Percentiles rank a stretch among this genome's conserved stretches.
Evolutionary conservation across 2,113 vertebrate species (phyloP).

Genomic region (Chaenocephalus aceratus): DNA sequence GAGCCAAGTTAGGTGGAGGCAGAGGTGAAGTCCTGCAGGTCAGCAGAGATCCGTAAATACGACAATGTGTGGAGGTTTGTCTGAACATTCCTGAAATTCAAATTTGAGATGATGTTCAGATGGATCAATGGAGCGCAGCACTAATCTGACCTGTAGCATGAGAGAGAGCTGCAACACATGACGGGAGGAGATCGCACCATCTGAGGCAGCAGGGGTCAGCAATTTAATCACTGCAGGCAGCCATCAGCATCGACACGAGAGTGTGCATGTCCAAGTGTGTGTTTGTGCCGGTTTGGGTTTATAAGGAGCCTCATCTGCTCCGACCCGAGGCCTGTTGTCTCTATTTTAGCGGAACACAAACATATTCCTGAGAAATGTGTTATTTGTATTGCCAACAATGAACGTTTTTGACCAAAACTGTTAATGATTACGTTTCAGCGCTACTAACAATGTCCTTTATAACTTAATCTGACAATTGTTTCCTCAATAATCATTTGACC

Average conservation of each 20-base stretch:
- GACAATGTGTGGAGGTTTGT: not conserved
- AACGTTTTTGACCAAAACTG: not conserved
- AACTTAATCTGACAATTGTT: not conserved
- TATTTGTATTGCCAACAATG: not conserved
- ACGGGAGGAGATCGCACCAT: conserved; percentile 60
- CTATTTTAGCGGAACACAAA: not conserved
- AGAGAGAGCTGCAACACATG: conserved; percentile 36
- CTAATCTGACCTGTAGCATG: conserved; percentile 56
- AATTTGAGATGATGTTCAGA: not conserved
- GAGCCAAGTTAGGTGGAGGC: not conserved
- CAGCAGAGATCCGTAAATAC: not conserved
- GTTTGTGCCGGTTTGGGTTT: not conserved
- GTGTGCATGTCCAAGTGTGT: conserved; percentile 4
- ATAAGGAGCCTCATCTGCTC: conserved; percentile 38
- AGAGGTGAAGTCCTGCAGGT: conserved; percentile 21
- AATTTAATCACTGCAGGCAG: conserved; percentile 66
- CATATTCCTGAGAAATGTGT: too few relatives aligned
- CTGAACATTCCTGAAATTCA: not conserved
- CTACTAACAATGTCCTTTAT: not conserved
- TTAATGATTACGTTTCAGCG: not conserved
- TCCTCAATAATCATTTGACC: not conserved
- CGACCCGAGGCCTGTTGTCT: conserved; percentile 4
- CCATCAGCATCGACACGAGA: conserved; percentile 13
- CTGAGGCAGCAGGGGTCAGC: conserved; percentile 46
- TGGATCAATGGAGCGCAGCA: conserved; percentile 13